Percentiles rank a stretch among this genome's conserved stretches.
Conservation (phyloP, 2,113 vertebrate species). For the Aldabrachelys gigantea region DNA sequence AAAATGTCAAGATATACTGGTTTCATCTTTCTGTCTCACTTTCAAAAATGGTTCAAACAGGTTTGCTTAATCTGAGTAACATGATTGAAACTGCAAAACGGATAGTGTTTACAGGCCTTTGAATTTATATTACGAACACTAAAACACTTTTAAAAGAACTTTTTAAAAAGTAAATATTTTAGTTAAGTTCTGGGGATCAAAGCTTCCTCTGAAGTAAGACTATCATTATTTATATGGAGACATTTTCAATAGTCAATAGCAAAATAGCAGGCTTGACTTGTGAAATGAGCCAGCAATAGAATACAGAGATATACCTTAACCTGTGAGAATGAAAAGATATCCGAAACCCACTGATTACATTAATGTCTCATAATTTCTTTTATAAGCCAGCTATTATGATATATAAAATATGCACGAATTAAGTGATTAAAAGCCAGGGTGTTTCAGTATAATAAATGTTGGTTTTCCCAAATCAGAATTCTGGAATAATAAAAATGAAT, state of each 20-base stretch:
- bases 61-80: conserved; percentile 62
- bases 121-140: conserved; percentile 63
- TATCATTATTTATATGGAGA: background rate
- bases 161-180: conserved; percentile 19
- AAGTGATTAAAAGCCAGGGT: background rate
- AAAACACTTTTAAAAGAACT: conserved; percentile 59
- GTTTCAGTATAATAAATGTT: conserved; percentile 44
- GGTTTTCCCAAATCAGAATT: conserved; percentile 20
- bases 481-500: conserved; percentile 59
- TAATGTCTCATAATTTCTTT: conserved; percentile 39
- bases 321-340: conserved; percentile 14
- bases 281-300: conserved; percentile 5
- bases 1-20: conserved; percentile 56
- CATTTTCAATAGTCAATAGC: conserved; percentile 10
- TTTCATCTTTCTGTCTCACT: conserved; percentile 69
- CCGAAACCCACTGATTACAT: background rate
- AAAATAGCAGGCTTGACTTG: conserved; percentile 9
- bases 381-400: conserved; percentile 24
- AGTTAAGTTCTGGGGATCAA: conserved; percentile 55
- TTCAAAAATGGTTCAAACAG: conserved; percentile 62
- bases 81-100: conserved; percentile 24
- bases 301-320: conserved; percentile 41
- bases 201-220: conserved; percentile 40
- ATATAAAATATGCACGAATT: conserved; percentile 8
- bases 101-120: conserved; percentile 28